Conservation (phyloP, 1,140 invertebrate species). For the Drosophila funebris region DNA sequence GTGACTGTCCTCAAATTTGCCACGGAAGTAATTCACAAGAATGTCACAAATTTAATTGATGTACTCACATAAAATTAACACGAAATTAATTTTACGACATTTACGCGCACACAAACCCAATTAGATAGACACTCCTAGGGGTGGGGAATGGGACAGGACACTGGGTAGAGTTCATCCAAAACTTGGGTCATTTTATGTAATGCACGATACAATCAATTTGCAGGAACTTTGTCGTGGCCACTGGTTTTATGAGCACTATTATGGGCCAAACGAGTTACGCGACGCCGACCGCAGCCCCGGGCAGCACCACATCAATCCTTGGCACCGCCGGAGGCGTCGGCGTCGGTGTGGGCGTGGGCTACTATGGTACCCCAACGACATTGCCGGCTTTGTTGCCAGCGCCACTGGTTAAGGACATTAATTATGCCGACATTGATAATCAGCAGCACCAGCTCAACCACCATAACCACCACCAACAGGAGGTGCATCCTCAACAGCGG, state of each 20-base stretch:
- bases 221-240: slow-evolving; percentile 84
- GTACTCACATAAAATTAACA: slow-evolving; percentile 80
- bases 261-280: slow-evolving; percentile 69
- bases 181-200: slow-evolving; percentile 61
- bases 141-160: background rate
- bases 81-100: slow-evolving; percentile 83
- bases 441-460: slow-evolving; percentile 16
- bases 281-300: slow-evolving; percentile 8
- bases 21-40: slow-evolving; percentile 79
- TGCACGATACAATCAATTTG: slow-evolving; percentile 65
- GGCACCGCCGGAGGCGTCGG: background rate
- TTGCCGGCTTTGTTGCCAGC: slow-evolving; percentile 25
- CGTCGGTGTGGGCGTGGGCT: slow-evolving; percentile 37
- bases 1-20: slow-evolving; percentile 25
- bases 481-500: slow-evolving; percentile 8
- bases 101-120: slow-evolving; percentile 71
- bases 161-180: background rate
- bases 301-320: background rate
- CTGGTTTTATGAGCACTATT: slow-evolving; percentile 83
- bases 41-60: slow-evolving; percentile 77
- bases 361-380: slow-evolving; percentile 41
- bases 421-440: slow-evolving; percentile 52
- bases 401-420: slow-evolving; percentile 37
- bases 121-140: slow-evolving; percentile 43
- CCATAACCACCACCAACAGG: slow-evolving; percentile 20